phyloP scores from a whole-genome alignment of 92 coral and sea anemone species.

The Epizoanthus rinbou region DNA sequence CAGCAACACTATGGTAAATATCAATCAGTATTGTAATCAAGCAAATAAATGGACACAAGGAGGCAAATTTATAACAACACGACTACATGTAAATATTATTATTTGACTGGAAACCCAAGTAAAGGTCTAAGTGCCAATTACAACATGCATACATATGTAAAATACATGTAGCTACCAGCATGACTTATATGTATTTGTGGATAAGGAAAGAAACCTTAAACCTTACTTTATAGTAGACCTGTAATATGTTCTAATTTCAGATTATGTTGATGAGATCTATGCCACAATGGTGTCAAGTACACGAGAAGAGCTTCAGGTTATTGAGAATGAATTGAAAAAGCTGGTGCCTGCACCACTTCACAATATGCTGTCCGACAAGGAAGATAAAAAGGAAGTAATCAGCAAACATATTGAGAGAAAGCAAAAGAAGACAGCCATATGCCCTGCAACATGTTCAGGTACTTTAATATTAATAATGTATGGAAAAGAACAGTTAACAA shows the following conservation, averaged over 20 bases:
- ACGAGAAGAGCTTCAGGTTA: constrained; percentile 52
- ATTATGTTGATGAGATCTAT: constrained; percentile 59
- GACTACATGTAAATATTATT: too few species aligned
- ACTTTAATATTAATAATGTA: too few species aligned
- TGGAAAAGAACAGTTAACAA: too few species aligned
- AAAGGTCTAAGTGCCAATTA: too few species aligned
- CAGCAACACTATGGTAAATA: constrained; percentile 42
- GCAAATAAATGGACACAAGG: too few species aligned
- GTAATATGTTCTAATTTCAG: constrained; percentile 44
- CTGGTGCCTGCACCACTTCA: constrained; percentile 53
- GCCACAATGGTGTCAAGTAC: constrained; percentile 47
- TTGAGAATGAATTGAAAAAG: constrained; percentile 43
- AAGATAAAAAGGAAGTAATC: constrained; percentile 49
- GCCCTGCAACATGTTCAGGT: constrained; percentile 73
- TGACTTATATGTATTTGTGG: background rate
- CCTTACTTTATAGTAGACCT: background rate
- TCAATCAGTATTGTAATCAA: background rate
- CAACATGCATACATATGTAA: too few species aligned
- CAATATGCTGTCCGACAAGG: constrained; percentile 44
- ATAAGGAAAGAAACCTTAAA: too few species aligned
- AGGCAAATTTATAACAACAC: too few species aligned
- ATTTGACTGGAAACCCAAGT: too few species aligned
- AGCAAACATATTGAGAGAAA: constrained; percentile 45
- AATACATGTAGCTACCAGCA: background rate
- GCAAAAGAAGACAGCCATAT: constrained; percentile 32